phyloP scores from a whole-genome alignment of 1,140 invertebrate genomes.

The Macrobrachium rosenbergii region DNA sequence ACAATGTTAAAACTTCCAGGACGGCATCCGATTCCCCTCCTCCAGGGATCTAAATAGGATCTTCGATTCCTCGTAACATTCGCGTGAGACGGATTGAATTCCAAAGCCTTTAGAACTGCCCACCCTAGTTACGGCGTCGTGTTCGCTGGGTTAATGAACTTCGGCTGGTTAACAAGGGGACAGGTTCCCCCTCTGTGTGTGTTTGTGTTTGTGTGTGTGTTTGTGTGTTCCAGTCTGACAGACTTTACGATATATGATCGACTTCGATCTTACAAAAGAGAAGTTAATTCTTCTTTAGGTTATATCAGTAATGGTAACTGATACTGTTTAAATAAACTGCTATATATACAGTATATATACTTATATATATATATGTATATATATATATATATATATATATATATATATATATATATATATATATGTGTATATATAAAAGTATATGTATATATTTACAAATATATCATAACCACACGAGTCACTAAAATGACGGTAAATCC shows the following conservation, averaged over 20 bases:
- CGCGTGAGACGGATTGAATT: neutral
- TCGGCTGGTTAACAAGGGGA: neutral
- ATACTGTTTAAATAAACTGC: neutral
- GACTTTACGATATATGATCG: neutral
- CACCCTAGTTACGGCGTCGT: no score
- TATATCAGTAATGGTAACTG: neutral
- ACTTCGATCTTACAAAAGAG: neutral
- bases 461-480: no score
- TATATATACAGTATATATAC: slow-evolving; percentile 27
- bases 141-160: neutral
- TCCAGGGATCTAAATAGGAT: no score
- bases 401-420: slow-evolving; percentile 6
- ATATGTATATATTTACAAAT: neutral
- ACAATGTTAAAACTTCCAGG: no score
- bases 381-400: slow-evolving; percentile 9
- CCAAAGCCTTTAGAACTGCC: no score
- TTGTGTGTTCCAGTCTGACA: neutral
- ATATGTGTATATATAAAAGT: neutral
- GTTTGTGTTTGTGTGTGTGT: slow-evolving; percentile 7
- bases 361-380: slow-evolving; percentile 26
- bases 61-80: no score
- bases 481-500: no score
- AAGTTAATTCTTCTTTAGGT: neutral
- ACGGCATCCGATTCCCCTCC: no score
- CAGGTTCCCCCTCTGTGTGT: neutral